Base-by-base conservation (phyloP, 2,888 invertebrate species). In the Oscheius onirici region DNA sequence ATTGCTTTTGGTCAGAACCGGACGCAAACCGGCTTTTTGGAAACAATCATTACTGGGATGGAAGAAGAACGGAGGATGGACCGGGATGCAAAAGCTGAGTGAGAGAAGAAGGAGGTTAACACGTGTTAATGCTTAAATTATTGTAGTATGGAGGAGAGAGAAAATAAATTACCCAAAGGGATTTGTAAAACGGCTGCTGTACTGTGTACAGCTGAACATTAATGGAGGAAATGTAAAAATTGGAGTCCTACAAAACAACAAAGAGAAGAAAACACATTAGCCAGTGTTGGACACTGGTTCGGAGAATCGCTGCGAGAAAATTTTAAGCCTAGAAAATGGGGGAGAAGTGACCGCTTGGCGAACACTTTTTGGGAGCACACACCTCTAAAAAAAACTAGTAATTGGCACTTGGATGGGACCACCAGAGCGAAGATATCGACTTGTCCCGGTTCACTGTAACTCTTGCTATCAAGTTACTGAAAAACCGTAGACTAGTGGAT, bases 281-380 rank as follows among this genome's bases (percentile, higher is more conserved):
- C 49, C 68, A 68, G 68, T 68, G 68, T 68, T 68, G 15, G 44
- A 68, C 68, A 68, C 68, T 68, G 68, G 46, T 24, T 20, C 2
- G 40, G 67, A 11, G 43, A 41, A 17, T 13, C 13, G 46, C 46
- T 11, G 26, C 10, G 26, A 51, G 46, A 11, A 26, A 2, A 63
- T 24, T 46, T 63, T 63, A 11, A 49, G 54, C 67, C 67, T 68
- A 68, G 26, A 54, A 54, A 34, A 68, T 44, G 15, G 43, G 54
- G 41, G 28, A 54, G 22, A 52, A 49, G 20, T 22, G 46, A 28
- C 24, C 67, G 54, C 55, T 68, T 68, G 44, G 63, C 63, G 63
- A 28, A 26, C 63, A 49, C 34, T 34, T 34, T 10, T 10, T 3
- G 34, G 34, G 34, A 34, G 34, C 34, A 34, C 34, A 34, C 34